Conservation (phyloP, 2,113 vertebrate species). For the Axis porcinus region DNA sequence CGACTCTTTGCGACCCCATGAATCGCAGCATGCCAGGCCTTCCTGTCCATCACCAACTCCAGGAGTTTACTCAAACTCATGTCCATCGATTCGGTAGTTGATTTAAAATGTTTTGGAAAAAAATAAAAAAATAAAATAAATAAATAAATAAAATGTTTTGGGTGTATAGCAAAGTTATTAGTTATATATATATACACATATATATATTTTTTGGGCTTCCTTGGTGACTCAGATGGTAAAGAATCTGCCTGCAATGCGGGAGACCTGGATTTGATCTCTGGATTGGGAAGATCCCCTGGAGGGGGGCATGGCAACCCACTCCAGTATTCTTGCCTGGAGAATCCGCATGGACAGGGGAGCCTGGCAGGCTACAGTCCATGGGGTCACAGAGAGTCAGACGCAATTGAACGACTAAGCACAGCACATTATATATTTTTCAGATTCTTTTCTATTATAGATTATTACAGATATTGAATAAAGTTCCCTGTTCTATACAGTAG, state of each 20-base stretch:
- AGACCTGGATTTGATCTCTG: not conserved
- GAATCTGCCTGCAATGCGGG: not conserved
- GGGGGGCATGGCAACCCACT: not conserved
- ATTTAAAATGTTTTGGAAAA: not conserved
- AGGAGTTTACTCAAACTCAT: no score
- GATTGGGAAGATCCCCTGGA: not conserved
- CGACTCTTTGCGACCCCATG: no score
- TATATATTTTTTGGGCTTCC: not conserved
- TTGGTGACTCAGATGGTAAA: not conserved
- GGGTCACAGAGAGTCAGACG: not conserved
- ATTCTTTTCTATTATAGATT: not conserved
- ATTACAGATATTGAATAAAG: not conserved
- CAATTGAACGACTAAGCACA: fast-evolving
- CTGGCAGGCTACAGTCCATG: not conserved
- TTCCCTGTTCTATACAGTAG: not conserved
- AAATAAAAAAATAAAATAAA: no score
- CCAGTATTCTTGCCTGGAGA: not conserved
- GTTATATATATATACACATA: no score
- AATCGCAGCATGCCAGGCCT: no score
- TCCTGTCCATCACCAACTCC: no score
- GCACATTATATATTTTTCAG: not conserved
- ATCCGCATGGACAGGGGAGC: not conserved
- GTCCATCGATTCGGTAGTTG: not conserved
- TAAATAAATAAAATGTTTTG: not conserved
- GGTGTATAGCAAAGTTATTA: not conserved